Percentiles rank a stretch among this genome's conserved stretches.
Conservation (phyloP, 2,113 vertebrate species). For the Ia io region DNA sequence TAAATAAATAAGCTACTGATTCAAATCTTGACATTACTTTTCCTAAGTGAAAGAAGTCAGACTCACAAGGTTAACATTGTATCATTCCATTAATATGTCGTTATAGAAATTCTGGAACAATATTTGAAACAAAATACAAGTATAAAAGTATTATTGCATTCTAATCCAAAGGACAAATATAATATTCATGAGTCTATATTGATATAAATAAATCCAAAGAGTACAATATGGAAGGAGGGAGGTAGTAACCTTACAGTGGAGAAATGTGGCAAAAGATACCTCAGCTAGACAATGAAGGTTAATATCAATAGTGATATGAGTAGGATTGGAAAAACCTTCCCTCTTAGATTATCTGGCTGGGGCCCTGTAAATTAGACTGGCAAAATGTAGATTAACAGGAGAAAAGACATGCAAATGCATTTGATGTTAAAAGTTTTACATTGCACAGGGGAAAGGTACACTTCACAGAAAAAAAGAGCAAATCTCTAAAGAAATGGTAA, state of each 20-base stretch:
- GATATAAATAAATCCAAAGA: neutral
- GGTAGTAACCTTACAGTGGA: neutral
- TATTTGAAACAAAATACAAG: neutral
- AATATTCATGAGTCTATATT: too few species aligned
- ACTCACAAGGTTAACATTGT: neutral
- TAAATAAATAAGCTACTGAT: neutral
- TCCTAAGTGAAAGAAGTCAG: neutral
- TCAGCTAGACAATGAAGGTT: neutral
- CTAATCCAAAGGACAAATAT: neutral
- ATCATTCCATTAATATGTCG: neutral
- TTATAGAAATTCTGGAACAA: neutral
- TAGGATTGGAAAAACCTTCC: neutral
- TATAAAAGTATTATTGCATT: neutral
- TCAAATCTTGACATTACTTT: neutral
- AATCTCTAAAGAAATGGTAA: neutral
- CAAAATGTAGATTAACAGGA: neutral
- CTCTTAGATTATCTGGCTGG: neutral
- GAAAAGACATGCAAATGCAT: neutral
- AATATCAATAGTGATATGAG: neutral
- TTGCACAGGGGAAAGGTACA: neutral
- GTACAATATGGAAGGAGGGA: neutral
- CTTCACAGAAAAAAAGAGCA: neutral
- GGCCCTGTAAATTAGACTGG: neutral
- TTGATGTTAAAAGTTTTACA: neutral
- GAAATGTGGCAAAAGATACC: neutral